phyloP scores from a whole-genome alignment of 2,888 invertebrate genomes.

The Spisula subtruncata region DNA sequence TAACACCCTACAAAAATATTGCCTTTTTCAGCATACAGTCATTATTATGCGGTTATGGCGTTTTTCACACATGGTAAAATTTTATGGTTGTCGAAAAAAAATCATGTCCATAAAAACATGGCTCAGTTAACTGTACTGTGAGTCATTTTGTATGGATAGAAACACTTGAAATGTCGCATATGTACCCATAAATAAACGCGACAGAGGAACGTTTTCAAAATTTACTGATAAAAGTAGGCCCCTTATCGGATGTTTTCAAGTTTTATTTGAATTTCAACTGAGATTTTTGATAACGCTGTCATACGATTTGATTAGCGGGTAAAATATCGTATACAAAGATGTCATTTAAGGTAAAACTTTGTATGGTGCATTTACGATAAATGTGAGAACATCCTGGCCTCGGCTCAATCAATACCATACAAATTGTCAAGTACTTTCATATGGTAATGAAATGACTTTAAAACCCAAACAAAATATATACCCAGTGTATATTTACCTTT shows the following conservation, averaged over 20 bases:
- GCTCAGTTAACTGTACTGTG: neutral
- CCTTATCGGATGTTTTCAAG: slow-evolving; percentile 56
- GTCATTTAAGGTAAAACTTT: slow-evolving; percentile 41
- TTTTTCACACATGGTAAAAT: neutral
- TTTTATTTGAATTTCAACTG: slow-evolving; percentile 56
- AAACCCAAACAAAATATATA: neutral
- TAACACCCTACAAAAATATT: neutral
- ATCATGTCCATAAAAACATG: slow-evolving; percentile 12
- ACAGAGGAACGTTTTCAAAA: slow-evolving; percentile 31
- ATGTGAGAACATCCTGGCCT: neutral
- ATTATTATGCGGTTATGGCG: neutral
- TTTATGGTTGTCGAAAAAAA: slow-evolving; percentile 23
- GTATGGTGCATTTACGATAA: neutral
- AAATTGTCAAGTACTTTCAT: neutral
- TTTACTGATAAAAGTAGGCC: slow-evolving; percentile 43
- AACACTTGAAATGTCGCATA: slow-evolving; percentile 16
- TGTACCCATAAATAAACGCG: slow-evolving; percentile 2
- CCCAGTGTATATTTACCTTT: slow-evolving; percentile 17
- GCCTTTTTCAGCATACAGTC: neutral
- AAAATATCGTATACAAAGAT: slow-evolving; percentile 17
- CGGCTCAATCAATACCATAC: neutral
- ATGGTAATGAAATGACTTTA: slow-evolving; percentile 11
- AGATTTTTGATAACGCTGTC: slow-evolving; percentile 62
- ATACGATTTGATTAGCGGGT: slow-evolving; percentile 37
- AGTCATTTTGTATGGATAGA: slow-evolving; percentile 25